Percentiles rank a stretch among this genome's conserved stretches.
Evolutionary conservation across 2,888 invertebrate genomes (phyloP).

Genomic region (Disparrhopalites patrizii): DNA sequence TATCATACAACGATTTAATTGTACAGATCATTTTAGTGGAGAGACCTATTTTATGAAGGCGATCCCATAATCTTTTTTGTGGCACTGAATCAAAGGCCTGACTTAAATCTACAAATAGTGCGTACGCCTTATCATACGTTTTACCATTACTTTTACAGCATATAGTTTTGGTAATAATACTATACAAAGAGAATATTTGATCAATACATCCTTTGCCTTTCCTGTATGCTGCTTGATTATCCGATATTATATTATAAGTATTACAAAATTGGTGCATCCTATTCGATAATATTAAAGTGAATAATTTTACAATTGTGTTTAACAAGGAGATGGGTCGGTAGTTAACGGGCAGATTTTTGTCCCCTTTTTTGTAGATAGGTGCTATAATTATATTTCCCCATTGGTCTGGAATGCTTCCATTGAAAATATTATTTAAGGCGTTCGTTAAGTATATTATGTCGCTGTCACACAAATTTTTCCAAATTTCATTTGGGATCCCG

Average conservation of each 20-base stretch:
- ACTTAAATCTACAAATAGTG: neutral
- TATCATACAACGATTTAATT: neutral
- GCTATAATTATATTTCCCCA: constrained; percentile 12
- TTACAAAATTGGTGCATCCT: neutral
- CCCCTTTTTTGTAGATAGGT: constrained; percentile 13
- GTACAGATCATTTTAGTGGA: neutral
- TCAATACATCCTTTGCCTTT: constrained; percentile 9
- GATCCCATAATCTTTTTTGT: constrained; percentile 1
- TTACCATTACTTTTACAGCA: no score
- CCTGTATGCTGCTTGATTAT: constrained; percentile 8
- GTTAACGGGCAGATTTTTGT: neutral
- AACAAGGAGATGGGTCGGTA: constrained; percentile 19
- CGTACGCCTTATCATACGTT: neutral
- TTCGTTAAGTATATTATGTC: neutral
- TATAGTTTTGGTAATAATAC: neutral
- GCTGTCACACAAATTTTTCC: neutral
- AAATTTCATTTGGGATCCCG: neutral
- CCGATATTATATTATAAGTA: neutral
- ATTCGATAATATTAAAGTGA: neutral
- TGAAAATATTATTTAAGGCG: neutral
- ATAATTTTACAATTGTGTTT: constrained; percentile 7
- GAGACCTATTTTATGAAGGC: neutral
- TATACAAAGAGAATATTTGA: constrained; percentile 4
- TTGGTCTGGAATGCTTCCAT: neutral
- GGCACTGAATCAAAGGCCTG: constrained; percentile 15